These are phyloP conservation scores for Percina caprodes DNA, from an alignment of 2,113 vertebrate genomes.

Conservation along the genomic window DNA sequence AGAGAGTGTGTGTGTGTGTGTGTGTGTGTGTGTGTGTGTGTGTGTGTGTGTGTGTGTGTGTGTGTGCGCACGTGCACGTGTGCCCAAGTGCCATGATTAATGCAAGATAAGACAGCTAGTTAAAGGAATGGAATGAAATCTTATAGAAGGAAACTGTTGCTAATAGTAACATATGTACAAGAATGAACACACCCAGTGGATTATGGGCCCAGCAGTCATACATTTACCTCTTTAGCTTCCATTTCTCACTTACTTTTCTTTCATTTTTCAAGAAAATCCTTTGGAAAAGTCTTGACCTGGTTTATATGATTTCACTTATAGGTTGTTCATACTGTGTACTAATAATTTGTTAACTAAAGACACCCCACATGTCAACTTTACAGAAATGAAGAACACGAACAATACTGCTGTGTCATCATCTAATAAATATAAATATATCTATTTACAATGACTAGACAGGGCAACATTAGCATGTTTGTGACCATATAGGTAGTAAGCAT, in stretches of 20 bases:
- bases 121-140: constrained; percentile 18
- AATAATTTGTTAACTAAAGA: too few relatives aligned
- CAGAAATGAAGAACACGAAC: neutral
- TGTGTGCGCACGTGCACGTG: constrained; percentile 18
- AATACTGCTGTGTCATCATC: neutral
- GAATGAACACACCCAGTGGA: neutral
- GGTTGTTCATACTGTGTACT: too few relatives aligned
- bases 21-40: neutral
- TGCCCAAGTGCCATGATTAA: constrained; percentile 33
- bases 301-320: neutral
- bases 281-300: neutral
- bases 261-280: neutral
- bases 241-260: neutral
- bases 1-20: constrained; percentile 4
- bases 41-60: constrained; percentile 28
- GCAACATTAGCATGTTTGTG: neutral
- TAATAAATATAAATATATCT: neutral
- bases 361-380: neutral
- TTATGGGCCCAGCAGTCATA: neutral
- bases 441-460: neutral
- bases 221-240: neutral
- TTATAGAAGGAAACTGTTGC: neutral
- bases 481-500: neutral
- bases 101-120: constrained; percentile 48
- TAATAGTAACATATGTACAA: neutral